phyloP scores from a whole-genome alignment of 2,797 vertebrate species.

The Pangasius macronema region DNA sequence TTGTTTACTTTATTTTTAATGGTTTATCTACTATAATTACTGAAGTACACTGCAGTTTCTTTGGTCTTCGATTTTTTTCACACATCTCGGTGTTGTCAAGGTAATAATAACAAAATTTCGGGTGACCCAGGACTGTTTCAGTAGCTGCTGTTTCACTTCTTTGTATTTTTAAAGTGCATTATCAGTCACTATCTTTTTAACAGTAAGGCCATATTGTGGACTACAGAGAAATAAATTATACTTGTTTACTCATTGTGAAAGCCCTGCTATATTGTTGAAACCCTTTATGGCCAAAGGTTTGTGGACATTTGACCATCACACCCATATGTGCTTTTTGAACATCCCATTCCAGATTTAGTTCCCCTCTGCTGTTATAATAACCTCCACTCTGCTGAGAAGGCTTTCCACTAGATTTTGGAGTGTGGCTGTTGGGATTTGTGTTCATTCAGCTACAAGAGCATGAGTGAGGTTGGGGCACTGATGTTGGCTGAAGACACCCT shows the following conservation, averaged over 20 bases:
- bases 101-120: too few relatives aligned
- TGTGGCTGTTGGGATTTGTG: not conserved
- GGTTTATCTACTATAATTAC: too few relatives aligned
- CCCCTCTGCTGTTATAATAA: not conserved
- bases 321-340: not conserved
- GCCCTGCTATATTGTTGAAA: not conserved
- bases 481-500: not conserved
- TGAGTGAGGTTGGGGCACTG: not conserved
- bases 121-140: too few relatives aligned
- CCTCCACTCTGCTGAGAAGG: not conserved
- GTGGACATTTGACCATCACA: not conserved
- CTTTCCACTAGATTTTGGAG: not conserved
- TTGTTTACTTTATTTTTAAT: too few relatives aligned
- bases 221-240: not conserved
- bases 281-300: not conserved
- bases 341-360: not conserved
- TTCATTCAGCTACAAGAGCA: not conserved
- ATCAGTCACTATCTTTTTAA: too few relatives aligned
- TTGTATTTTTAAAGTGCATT: too few relatives aligned
- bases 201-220: too few relatives aligned
- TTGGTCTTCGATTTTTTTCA: too few relatives aligned
- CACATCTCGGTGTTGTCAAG: too few relatives aligned
- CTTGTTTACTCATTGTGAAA: not conserved
- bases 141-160: too few relatives aligned
- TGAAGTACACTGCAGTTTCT: too few relatives aligned